Evolutionary conservation across 30 jellyfish, hydroid and myxozoan genomes (phyloP).

Genomic region (Clytia hemisphaerica): DNA sequence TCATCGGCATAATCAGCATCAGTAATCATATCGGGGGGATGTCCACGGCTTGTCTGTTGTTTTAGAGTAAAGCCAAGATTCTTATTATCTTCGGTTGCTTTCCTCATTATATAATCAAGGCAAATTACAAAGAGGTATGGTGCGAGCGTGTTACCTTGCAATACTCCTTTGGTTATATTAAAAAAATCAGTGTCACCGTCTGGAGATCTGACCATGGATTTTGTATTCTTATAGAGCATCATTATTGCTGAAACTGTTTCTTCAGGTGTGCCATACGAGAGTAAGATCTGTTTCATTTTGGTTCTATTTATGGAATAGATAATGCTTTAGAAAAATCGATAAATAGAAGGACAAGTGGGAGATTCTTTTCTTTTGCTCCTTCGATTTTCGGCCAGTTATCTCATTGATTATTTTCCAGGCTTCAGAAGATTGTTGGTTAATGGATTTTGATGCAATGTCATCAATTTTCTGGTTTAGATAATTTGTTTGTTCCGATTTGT

Average conservation of each 20-base stretch:
- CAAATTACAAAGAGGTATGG: conserved; percentile 18
- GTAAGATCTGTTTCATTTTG: conserved; percentile 21
- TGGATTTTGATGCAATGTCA: background rate
- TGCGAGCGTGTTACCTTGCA: conserved; percentile 29
- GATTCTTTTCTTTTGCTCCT: background rate
- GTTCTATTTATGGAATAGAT: conserved; percentile 20
- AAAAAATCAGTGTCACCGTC: conserved; percentile 32
- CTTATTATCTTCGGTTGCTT: background rate
- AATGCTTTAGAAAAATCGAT: conserved; percentile 30
- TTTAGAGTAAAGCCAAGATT: conserved; percentile 5
- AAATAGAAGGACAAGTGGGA: background rate
- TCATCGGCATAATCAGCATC: conserved; percentile 16
- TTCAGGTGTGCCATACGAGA: conserved; percentile 36
- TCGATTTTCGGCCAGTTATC: conserved; percentile 2
- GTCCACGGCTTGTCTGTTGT: conserved; percentile 3
- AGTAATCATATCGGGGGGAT: conserved; percentile 5
- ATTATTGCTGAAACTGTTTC: conserved; percentile 14
- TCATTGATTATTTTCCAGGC: conserved; percentile 6
- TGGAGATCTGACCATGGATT: conserved; percentile 39
- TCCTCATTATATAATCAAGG: conserved; percentile 17
- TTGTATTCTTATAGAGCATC: conserved; percentile 31
- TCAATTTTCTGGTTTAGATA: conserved; percentile 1
- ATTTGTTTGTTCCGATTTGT: background rate
- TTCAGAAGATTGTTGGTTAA: background rate
- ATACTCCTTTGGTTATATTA: conserved; percentile 2